A percentile compares a stretch with the other conserved stretches of the same genome.
Evolutionary conservation across 2,797 vertebrate genomes (phyloP).

Genomic region (Malacoraja senta): DNA sequence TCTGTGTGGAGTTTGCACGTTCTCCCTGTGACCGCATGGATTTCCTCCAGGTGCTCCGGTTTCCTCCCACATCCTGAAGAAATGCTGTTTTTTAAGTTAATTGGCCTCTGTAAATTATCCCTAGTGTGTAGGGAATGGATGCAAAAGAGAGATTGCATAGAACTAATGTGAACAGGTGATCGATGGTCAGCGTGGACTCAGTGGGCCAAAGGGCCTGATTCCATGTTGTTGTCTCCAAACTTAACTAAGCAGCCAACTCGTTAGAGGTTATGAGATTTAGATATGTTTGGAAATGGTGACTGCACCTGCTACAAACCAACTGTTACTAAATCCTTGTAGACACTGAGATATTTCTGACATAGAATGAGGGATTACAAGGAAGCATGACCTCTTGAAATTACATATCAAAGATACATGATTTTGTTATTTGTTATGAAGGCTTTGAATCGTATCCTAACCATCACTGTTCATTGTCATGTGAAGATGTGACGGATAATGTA

Average conservation of each 20-base stretch:
- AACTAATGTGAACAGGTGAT: too few relatives aligned
- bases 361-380: background rate
- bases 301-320: background rate
- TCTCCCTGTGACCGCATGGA: too few relatives aligned
- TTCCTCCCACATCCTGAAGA: too few relatives aligned
- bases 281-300: background rate
- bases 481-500: background rate
- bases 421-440: background rate
- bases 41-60: too few relatives aligned
- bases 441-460: background rate
- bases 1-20: too few relatives aligned
- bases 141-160: too few relatives aligned
- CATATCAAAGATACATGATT: background rate
- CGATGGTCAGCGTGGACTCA: too few relatives aligned
- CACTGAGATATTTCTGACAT: background rate
- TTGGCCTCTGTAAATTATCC: too few relatives aligned
- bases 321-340: background rate
- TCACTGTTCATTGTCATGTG: background rate
- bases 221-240: too few relatives aligned
- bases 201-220: too few relatives aligned
- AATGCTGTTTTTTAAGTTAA: too few relatives aligned
- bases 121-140: too few relatives aligned
- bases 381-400: slow-evolving; percentile 1
- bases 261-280: background rate
- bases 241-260: background rate